Conservation (phyloP, 2,888 invertebrate genomes). For the Ochlodes sylvanus region DNA sequence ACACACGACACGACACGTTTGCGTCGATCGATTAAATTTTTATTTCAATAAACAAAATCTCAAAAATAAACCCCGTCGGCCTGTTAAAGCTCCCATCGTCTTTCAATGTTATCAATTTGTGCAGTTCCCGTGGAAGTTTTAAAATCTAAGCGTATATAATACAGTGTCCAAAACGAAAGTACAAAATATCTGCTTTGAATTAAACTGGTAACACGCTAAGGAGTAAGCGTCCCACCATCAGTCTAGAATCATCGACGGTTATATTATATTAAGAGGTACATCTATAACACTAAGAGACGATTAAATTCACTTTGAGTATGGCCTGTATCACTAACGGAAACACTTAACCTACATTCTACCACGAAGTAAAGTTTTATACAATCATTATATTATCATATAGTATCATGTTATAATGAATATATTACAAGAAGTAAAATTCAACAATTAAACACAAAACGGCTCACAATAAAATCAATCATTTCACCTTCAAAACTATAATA, state of each 20-base stretch:
- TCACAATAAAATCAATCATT: slow-evolving; percentile 22
- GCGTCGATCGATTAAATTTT: slow-evolving; percentile 51
- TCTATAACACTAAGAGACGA: slow-evolving; percentile 66
- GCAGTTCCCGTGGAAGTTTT: slow-evolving; percentile 76
- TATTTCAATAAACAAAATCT: slow-evolving; percentile 57
- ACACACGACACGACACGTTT: slow-evolving; percentile 53
- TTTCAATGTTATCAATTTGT: slow-evolving; percentile 64
- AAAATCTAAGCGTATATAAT: slow-evolving; percentile 59
- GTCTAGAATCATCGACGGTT: slow-evolving; percentile 67
- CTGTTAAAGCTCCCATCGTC: slow-evolving; percentile 61
- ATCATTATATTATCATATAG: slow-evolving; percentile 60
- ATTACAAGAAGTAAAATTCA: slow-evolving; percentile 65
- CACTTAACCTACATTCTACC: slow-evolving; percentile 70
- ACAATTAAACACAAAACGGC: slow-evolving; percentile 55
- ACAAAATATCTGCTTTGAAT: slow-evolving; percentile 56
- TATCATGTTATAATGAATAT: slow-evolving; percentile 59
- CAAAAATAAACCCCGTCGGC: slow-evolving; percentile 62
- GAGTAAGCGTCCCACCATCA: slow-evolving; percentile 56
- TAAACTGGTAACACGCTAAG: slow-evolving; percentile 47
- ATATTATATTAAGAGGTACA: slow-evolving; percentile 57
- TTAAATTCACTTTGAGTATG: slow-evolving; percentile 80
- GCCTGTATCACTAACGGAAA: slow-evolving; percentile 74
- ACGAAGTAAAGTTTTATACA: slow-evolving; percentile 69
- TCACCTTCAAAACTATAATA: slow-evolving; percentile 43
- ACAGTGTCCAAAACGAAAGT: slow-evolving; percentile 60